Evolutionary conservation across 2,888 invertebrate species (phyloP).

Genomic region (Caenorhabditis zanzibari): DNA sequence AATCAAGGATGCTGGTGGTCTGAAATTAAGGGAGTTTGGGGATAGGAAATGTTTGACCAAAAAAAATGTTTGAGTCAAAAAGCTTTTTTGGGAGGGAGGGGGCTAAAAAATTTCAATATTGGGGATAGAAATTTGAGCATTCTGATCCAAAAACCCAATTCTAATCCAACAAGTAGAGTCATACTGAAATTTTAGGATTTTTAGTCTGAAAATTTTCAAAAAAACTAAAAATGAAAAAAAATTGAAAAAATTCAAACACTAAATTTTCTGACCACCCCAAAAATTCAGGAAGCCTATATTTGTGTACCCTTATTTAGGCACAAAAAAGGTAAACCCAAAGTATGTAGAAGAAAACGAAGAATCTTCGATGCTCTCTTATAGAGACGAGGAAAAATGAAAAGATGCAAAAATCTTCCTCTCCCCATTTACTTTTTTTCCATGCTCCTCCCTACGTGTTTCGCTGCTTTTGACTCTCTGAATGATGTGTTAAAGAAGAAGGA

Average conservation of each 20-base stretch:
- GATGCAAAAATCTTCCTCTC: slow-evolving; percentile 23
- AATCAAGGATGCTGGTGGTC: background rate
- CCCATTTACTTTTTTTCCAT: background rate
- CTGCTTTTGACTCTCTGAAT: slow-evolving; percentile 1
- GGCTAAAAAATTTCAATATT: too few species aligned
- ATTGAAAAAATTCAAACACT: too few species aligned
- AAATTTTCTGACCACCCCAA: too few species aligned
- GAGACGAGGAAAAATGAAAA: slow-evolving; percentile 23
- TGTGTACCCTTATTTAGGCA: background rate
- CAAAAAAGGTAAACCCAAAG: background rate
- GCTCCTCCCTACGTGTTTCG: background rate
- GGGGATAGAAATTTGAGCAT: too few species aligned
- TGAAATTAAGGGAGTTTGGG: background rate
- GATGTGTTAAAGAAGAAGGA: background rate
- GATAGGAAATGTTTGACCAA: background rate
- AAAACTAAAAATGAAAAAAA: too few species aligned
- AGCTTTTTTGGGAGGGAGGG: too few species aligned
- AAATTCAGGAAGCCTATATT: slow-evolving; percentile 4
- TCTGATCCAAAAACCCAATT: too few species aligned
- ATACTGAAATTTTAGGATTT: too few species aligned
- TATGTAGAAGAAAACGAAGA: background rate
- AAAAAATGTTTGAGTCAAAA: too few species aligned
- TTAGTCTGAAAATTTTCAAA: too few species aligned
- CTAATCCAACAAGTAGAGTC: too few species aligned
- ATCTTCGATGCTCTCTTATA: slow-evolving; percentile 2